Evolutionary conservation across 1,140 invertebrate species (phyloP), one percentile per base, ranked within the genome.

Genomic region (Aphaenogaster floridana): DNA sequence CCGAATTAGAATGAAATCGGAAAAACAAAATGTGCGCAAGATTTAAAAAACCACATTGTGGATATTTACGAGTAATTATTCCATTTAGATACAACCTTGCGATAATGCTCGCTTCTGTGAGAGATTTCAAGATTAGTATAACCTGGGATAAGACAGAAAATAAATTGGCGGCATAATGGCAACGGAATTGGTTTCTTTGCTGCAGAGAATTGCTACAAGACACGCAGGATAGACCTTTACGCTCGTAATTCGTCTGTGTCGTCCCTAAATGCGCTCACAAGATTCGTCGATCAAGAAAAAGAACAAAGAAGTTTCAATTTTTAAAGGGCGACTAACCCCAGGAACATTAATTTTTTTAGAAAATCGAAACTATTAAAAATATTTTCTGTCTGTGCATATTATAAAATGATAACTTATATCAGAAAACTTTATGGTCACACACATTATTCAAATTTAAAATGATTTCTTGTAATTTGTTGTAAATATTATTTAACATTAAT

Each of bases 101-200:
- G 13, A 17, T 63, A 64, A 42, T 39, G 13, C 17, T 72, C n/a
- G 34, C 11, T 64, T 85, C 36, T 52, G 61, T 13, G 48, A 54
- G 7, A 61, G 21, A 21, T 74, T 54, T 39, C 54, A 42, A 66
- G 72, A 86, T 86, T 86, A 78, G 39, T 66, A 13, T 64, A 86
- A 86, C 28, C 3, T 54, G 28, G 48, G 45, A 6, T 15, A 34
- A 66, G 83, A 83, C 66, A 52, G 59, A 52, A 79, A 86, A 78
- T 79, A 86, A 66, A 86, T 83, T 83, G 68, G 42, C 17, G 39
- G 39, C 39, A 83, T 83, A 83, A 83, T 74, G 68, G 39, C 54
- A 39, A 79, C 50, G 63, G 36, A 68, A 86, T 86, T 64, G 83
- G 63, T 54, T 84, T 77, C 72, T 86, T 79, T 66, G 21, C 74